Evolutionary conservation across 2,797 vertebrate species (phyloP).

Genomic region (Tokudaia tokunoshimensis): DNA sequence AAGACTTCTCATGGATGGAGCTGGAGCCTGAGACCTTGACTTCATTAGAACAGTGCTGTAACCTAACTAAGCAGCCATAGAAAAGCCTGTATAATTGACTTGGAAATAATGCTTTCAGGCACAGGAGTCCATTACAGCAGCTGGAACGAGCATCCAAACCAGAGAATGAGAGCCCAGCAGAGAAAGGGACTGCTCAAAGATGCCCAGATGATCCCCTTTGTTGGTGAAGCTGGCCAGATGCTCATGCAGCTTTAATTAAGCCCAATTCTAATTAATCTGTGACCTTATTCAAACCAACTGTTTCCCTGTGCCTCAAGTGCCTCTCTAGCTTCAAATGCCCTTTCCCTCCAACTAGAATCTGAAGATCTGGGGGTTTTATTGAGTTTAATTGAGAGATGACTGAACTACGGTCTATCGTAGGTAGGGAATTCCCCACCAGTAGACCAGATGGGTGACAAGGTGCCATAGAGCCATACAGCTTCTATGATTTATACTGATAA

Average conservation of each 20-base stretch:
- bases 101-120: constrained; percentile 60
- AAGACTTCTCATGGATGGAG: not conserved
- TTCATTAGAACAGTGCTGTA: not conserved
- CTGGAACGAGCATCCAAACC: constrained; percentile 16
- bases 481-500: not conserved
- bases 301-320: not conserved
- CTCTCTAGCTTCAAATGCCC: constrained; percentile 59
- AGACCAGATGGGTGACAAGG: constrained; percentile 14
- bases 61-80: constrained; percentile 41
- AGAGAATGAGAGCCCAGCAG: constrained; percentile 50
- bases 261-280: constrained; percentile 76
- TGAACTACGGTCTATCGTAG: constrained; percentile 21
- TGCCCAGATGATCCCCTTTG: constrained; percentile 55
- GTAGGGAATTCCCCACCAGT: constrained; percentile 3
- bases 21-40: not conserved
- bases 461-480: not conserved
- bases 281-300: constrained; percentile 77
- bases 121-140: constrained; percentile 38
- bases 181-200: constrained; percentile 51
- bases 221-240: constrained; percentile 71
- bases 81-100: constrained; percentile 53
- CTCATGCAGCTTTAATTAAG: constrained; percentile 75
- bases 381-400: constrained; percentile 68
- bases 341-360: constrained; percentile 44
- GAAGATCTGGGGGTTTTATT: not conserved